phyloP scores from a whole-genome alignment of 2,888 invertebrate genomes.

The Rhorus exstirpatorius region DNA sequence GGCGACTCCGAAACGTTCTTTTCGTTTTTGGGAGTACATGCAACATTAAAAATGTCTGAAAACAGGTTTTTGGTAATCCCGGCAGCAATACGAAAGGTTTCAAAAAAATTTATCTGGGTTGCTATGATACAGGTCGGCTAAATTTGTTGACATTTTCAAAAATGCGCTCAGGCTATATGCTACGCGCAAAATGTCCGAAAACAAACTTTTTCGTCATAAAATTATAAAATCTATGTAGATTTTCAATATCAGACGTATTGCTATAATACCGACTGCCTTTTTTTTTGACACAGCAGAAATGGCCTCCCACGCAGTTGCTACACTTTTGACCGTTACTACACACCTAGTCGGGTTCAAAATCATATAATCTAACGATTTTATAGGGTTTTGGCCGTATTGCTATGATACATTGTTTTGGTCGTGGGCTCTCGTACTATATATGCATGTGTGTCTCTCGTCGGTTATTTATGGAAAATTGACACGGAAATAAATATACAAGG shows the following conservation, averaged over 20 bases:
- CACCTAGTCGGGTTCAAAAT: slow-evolving; percentile 29
- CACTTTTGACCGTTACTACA: slow-evolving; percentile 16
- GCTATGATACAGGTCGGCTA: slow-evolving; percentile 4
- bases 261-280: slow-evolving; percentile 18
- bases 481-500: too few species aligned
- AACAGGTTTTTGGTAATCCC: slow-evolving; percentile 16
- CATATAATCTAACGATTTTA: slow-evolving; percentile 29
- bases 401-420: slow-evolving; percentile 6
- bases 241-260: slow-evolving; percentile 31
- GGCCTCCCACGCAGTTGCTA: slow-evolving; percentile 19
- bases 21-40: not conserved
- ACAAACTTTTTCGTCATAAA: slow-evolving; percentile 24
- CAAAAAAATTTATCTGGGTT: not conserved
- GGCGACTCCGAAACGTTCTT: slow-evolving; percentile 18
- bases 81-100: slow-evolving; percentile 17
- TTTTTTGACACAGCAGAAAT: slow-evolving; percentile 51
- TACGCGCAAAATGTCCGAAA: slow-evolving; percentile 33
- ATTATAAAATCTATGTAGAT: slow-evolving; percentile 31
- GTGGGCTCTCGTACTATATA: too few species aligned
- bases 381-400: slow-evolving; percentile 26
- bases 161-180: slow-evolving; percentile 22
- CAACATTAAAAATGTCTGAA: slow-evolving; percentile 21
- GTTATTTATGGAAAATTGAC: too few species aligned
- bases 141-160: slow-evolving; percentile 31
- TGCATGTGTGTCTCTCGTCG: too few species aligned